Evolutionary conservation across 2,888 invertebrate genomes (phyloP), one percentile per base, ranked within the genome.

Genomic region (Ormyrus pomaceus): DNA sequence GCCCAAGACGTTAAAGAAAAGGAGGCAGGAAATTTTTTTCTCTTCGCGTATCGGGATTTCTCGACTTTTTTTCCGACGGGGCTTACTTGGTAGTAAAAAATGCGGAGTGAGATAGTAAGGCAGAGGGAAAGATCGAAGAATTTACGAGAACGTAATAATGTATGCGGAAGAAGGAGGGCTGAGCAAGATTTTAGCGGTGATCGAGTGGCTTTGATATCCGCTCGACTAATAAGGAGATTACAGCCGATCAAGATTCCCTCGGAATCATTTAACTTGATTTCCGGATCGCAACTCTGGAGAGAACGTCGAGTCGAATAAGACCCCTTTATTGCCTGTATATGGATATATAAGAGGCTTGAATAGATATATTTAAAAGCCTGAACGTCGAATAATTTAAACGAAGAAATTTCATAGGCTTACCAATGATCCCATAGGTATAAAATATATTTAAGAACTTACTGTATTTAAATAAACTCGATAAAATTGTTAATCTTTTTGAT

Each of bases 221-320:
- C 48, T 9, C 13, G 64, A 11, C 46, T 75, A 75, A 75, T 62
- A 68, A 75, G 59, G 53, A 51, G 59, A 51, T 75, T 51, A 59
- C 11, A 6, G 2, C 8, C 8, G 6, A 50, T 19, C 19, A 34
- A 45, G 65, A 74, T 71, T 61, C 53, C 6, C 13, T 9, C 46
- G 34, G 51, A 9, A 46, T 74, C 74, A n/a, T 74, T 56, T 10
- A 34, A 56, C 56, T 56, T 19, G 56, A 65, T 65, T 65, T 74
- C 8, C 46, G 10, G 10, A 46, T 45, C 62, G 71, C 34, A 34
- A 34, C 34, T 34, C 34, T 34, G 34, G 34, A 34, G 34, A 34
- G 34, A 34, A 34, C 34, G 2, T 34, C 34, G 34, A 34, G 6
- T 53, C 45, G 11, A 56, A 69, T 56, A 8, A 11, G 8, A 45